Evolutionary conservation across 23 tunicate genomes (phyloP), one percentile per base, ranked within the genome.

Genomic region (Styela plicata): DNA sequence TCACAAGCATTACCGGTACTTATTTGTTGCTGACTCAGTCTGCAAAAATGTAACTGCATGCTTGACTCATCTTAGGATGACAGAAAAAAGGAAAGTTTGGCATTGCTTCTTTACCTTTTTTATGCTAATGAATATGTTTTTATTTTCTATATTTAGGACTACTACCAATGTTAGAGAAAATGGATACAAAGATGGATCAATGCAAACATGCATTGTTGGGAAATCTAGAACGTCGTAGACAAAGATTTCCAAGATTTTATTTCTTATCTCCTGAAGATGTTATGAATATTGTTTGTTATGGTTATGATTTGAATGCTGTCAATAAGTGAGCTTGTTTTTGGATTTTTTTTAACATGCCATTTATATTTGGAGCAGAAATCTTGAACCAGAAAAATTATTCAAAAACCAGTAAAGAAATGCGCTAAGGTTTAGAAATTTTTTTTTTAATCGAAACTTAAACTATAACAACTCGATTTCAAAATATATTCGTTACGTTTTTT

Each of bases 151-250:
- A 35, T 0, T 53, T 44, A 92, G 91, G 91, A 1, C 83, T 92
- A 34, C 79, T 87, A 19, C 91, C 91, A 25, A 86, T 92, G 97
- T 84, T 93, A 24, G 98, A 93, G 79, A 93, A 93, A 61, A 93
- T 93, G 93, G 98, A 93, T 52, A 74, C 73, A 22, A 91, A 91
- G 70, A 74, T 91, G 91, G 91, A 91, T 64, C 87, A 84, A 36
- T 93, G 98, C 82, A 87, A 87, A 69, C 89, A 93, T 36, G 93
- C 93, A 37, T 85, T 93, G 89, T 86, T 93, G n/a, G 90, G 98
- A 80, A 93, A 93, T 84, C 75, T 93, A 74, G 98, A 93, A 53
- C 83, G 93, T 0, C 89, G 90, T 30, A 89, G 98, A 33, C 94
- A 86, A 80, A 74, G 87, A 18, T 93, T 93, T 52, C 93, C 98